Base-by-base conservation (phyloP, 2,888 invertebrate genomes). In the Notodonta dromedarius region DNA sequence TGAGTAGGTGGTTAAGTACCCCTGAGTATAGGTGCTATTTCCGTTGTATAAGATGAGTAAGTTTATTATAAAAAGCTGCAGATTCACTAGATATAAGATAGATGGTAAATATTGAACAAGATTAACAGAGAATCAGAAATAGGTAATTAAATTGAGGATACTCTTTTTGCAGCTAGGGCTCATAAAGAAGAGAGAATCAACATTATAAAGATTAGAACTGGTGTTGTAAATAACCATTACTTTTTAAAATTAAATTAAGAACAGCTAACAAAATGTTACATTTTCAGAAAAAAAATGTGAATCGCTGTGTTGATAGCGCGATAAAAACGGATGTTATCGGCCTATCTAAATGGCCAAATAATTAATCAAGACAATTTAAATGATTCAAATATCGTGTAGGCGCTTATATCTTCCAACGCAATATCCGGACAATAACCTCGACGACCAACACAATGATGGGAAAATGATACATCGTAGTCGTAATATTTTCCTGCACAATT, bases 361-460 rank as follows among this genome's bases (percentile, higher is more conserved):
- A 52, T 52, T 32, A 52, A 52, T 52, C 52, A 24, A 32, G 24
- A 52, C 52, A 51, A 16, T 11, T 46, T n/a, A 46, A 52, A 52
- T 11, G 32, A 52, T 32, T 32, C 24, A 52, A 52, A 6, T 32
- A 52, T 13, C 11, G 16, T 50, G 16, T 50, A 50, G 16, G 50
- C 13, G 46, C 42, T 42, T 35, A 42, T 13, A 52, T 32, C 32
- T 13, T 13, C 54, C 54, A 54, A 54, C 52, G 52, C 54, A 54
- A 39, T 54, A 13, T 39, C n/a, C 54, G 54, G 54, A 39, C 54
- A 39, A 35, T 39, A n/a, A 54, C 54, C 54, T 54, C 54, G 9
- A 14, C 54, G 9, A 14, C 32, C 13, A 13, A 54, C 39, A 54
- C 54, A 54, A 54, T 54, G 39, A 54, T 54, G 54, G 14, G 54